Conservation (phyloP, 1,140 invertebrate genomes). For the Temnothorax nylanderi region DNA sequence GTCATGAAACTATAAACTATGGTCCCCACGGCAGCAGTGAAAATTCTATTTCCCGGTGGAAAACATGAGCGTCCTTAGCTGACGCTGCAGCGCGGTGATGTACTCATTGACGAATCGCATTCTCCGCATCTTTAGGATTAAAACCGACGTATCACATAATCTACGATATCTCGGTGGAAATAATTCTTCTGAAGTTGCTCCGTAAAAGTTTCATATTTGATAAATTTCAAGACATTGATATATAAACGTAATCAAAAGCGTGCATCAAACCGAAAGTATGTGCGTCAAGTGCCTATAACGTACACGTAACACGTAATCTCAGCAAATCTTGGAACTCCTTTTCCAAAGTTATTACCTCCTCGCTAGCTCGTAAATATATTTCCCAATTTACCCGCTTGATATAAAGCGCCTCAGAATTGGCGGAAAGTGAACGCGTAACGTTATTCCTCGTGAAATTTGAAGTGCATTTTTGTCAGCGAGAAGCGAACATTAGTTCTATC, state of each 20-base stretch:
- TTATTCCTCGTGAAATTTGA: constrained; percentile 30
- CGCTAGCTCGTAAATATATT: constrained; percentile 39
- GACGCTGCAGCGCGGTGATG: constrained; percentile 56
- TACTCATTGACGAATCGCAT: constrained; percentile 54
- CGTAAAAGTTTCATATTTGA: constrained; percentile 12
- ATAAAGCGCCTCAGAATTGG: constrained; percentile 6
- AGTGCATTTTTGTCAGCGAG: neutral
- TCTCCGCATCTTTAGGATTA: constrained; percentile 23
- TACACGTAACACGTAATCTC: constrained; percentile 19
- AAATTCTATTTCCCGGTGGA: constrained; percentile 70
- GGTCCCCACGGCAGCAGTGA: constrained; percentile 35
- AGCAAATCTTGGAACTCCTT: constrained; percentile 14
- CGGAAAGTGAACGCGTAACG: constrained; percentile 10
- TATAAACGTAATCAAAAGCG: neutral
- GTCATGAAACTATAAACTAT: constrained; percentile 69
- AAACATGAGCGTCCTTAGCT: constrained; percentile 56
- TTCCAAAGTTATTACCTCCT: constrained; percentile 25
- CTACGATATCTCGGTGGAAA: constrained; percentile 8
- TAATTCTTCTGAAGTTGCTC: constrained; percentile 6
- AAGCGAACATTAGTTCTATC: neutral
- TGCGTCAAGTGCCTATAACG: neutral
- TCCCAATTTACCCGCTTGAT: constrained; percentile 29
- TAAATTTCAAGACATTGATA: neutral
- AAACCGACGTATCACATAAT: constrained; percentile 57
- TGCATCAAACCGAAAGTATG: neutral